Base-by-base conservation (phyloP, 2,888 invertebrate species). In the Iphiclides podalirius region DNA sequence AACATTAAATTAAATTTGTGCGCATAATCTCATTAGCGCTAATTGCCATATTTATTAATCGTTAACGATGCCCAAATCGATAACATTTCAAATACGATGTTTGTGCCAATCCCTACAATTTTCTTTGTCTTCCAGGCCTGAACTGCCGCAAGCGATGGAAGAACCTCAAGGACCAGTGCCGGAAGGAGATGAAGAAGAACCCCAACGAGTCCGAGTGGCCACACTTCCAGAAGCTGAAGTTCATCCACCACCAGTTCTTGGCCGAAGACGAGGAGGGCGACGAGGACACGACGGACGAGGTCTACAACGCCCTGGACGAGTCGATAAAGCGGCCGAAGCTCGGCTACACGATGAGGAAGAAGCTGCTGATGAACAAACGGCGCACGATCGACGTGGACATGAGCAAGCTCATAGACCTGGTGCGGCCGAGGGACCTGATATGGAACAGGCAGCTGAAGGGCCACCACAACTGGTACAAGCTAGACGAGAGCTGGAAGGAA, bases 121-220 rank as follows among this genome's bases (percentile, higher is more conserved):
- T n/a, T n/a, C n/a, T n/a, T n/a, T n/a, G n/a, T n/a, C n/a, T 51
- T 81, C 23, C 76, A 88, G 87, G 79, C 58, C 58, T 85, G 9
- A 84, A 85, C 61, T 88, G 87, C 66, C 70, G 88, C 53, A 88
- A 86, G 52, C 73, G 79, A 77, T 89, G 89, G 89, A 89, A 89
- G 66, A 88, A 88, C 52, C 67, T 89, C 7, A 89, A 89, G 59
- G 89, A 89, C 54, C 86, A 88, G 62, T 88, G 86, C 52, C 74
- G 89, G 11, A 89, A 89, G 54, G 89, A 89, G 62, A 86, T 87
- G 76, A 87, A 87, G 53, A 88, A 87, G 43, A 73, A 75, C 41
- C 74, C 83, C 0, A 67, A 53, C 36, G 75, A 77, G 1, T 87
- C 87, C 2, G 87, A 88, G 50, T 87, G 87, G 85, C 87, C 85